Base-by-base conservation (phyloP, 2,113 vertebrate species). In the Henicopernis longicauda region DNA sequence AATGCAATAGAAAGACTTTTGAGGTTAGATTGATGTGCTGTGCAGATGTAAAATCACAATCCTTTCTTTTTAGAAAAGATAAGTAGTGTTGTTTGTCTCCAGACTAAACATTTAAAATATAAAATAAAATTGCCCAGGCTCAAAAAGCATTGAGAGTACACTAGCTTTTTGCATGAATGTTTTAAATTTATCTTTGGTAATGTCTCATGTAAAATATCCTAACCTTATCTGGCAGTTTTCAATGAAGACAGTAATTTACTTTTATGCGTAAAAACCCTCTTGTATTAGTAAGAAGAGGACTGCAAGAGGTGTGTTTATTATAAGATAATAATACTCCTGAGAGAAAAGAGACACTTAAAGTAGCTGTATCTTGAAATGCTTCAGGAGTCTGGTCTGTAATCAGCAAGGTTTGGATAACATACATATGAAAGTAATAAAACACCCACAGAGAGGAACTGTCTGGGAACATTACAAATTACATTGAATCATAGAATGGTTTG, bases 351-450 rank as follows among this genome's bases (percentile, higher is more conserved):
- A 49, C 21, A 55, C 27, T 95, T 92, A 38, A 84, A 69, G 49
- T 79, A 79, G 25, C 32, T 83, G 18, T 44, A 38, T 78, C 90
- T 82, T 90, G 59, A 91, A 91, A 74, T 79, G 13, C 67, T 95
- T 89, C 86, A 90, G 71, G 44, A 94, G 16, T 80, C 71, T 91
- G 63, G 93, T 91, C 54, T 79, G 59, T 83, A 91, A 95, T 93
- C 83, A 88, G 66, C 42, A 77, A 71, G 44, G 5, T 73, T 93
- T 82, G 66, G 27, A 63, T 79, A 85, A 95, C 93, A 85, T 84
- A 16, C 27, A 5, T 38, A 25, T 36, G 21, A 89, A 84, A 93
- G 20, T 84, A 83, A 26, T 73, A 67, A 63, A 88, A 71, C 25
- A 83, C 15, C 12, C 18, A 11, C 47, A 50, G 78, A 70, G 27